These are phyloP conservation scores for Brachionus sp. DNA, from an alignment of 1,140 invertebrate genomes.

Conservation along the genomic window DNA sequence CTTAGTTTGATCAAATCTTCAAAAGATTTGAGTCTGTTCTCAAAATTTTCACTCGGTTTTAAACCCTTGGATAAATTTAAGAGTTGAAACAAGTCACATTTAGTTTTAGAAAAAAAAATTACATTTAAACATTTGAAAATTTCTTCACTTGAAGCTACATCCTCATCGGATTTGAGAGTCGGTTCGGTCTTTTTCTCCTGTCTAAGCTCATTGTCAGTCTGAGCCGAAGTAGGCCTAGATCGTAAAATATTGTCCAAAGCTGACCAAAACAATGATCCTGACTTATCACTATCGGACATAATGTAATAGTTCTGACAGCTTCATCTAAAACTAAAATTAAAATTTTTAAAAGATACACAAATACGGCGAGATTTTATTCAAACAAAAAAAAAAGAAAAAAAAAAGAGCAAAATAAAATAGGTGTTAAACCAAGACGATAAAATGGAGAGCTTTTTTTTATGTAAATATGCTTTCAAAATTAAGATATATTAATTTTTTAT, in stretches of 20 bases:
- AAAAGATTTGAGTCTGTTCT: conserved; percentile 12
- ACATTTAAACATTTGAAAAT: conserved; percentile 8
- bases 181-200: neutral
- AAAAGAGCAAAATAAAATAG: conserved; percentile 15
- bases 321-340: neutral
- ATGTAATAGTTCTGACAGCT: neutral
- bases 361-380: neutral
- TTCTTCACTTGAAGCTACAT: neutral
- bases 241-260: neutral
- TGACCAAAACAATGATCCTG: conserved; percentile 19
- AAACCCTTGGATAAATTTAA: neutral
- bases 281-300: conserved; percentile 12
- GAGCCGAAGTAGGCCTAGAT: neutral
- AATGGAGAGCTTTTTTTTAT: neutral
- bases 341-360: neutral
- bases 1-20: conserved; percentile 21
- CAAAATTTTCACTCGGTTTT: neutral
- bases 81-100: neutral
- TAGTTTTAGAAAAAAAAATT: neutral
- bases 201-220: neutral
- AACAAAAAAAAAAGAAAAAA: neutral
- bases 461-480: conserved; percentile 17
- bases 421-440: neutral
- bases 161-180: neutral
- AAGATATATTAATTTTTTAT: neutral